Evolutionary conservation across 1,140 invertebrate species (phyloP).

Genomic region (Schmidtea mediterranea): DNA sequence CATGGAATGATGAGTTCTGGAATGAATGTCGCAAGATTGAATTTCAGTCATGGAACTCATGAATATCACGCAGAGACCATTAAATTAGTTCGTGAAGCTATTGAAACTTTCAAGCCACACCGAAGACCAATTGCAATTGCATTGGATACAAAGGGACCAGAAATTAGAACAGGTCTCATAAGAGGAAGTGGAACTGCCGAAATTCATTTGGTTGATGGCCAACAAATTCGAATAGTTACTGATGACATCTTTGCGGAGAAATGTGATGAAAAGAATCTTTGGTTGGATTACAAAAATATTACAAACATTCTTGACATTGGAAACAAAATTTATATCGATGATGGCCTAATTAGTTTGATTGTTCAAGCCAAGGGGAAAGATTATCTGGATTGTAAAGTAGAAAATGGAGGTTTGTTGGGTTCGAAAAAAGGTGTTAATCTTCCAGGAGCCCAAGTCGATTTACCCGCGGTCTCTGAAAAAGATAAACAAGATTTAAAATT

Average conservation of each 20-base stretch:
- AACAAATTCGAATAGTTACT: slow-evolving; percentile 57
- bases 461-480: slow-evolving; percentile 91
- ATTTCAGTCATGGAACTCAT: slow-evolving; percentile 87
- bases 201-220: slow-evolving; percentile 58
- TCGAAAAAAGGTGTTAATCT: slow-evolving; percentile 84
- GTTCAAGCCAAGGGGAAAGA: slow-evolving; percentile 38
- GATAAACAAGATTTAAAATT: slow-evolving; percentile 76
- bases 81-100: slow-evolving; percentile 53
- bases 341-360: slow-evolving; percentile 79
- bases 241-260: slow-evolving; percentile 52
- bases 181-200: slow-evolving; percentile 41
- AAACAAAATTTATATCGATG: slow-evolving; percentile 47
- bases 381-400: slow-evolving; percentile 47
- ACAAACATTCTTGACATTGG: neutral
- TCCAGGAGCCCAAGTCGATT: slow-evolving; percentile 70
- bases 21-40: slow-evolving; percentile 88
- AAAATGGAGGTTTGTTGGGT: slow-evolving; percentile 84
- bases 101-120: slow-evolving; percentile 45
- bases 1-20: slow-evolving; percentile 87
- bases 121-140: slow-evolving; percentile 67
- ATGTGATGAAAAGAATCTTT: slow-evolving; percentile 44
- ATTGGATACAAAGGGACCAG: slow-evolving; percentile 81
- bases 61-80: slow-evolving; percentile 78
- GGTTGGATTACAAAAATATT: slow-evolving; percentile 41
- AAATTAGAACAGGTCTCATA: slow-evolving; percentile 74